Conservation (phyloP, 2,113 vertebrate species). For the Parus major region DNA sequence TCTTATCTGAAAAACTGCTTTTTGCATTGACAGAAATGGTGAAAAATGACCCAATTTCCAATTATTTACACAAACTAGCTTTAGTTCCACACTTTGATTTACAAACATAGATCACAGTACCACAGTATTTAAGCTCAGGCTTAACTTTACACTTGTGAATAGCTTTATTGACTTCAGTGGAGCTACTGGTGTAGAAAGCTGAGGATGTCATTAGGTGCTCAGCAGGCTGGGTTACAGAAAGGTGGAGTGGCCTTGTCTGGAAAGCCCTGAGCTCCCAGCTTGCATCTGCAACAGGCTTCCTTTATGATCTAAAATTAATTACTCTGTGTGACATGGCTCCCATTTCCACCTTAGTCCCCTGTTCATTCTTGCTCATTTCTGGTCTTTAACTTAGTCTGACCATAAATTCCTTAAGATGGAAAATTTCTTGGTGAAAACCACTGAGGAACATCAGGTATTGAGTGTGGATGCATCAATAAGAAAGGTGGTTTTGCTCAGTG, state of each 20-base stretch:
- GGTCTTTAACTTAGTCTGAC: background rate
- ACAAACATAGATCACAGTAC: constrained; percentile 12
- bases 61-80: constrained; percentile 37
- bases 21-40: constrained; percentile 32
- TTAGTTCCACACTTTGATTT: background rate
- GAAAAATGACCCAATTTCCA: constrained; percentile 34
- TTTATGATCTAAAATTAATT: background rate
- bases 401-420: background rate
- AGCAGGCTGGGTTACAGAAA: background rate
- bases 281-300: background rate
- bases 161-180: constrained; percentile 32
- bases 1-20: constrained; percentile 26
- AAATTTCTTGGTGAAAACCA: background rate
- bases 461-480: background rate
- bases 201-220: background rate
- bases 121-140: background rate
- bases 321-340: background rate
- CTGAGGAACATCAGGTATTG: accelerated
- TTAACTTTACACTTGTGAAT: constrained; percentile 48
- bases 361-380: background rate
- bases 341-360: background rate
- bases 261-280: background rate
- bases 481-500: background rate
- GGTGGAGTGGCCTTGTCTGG: background rate
- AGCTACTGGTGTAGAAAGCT: background rate